A percentile compares a stretch with the other conserved stretches of the same genome.
Conservation (phyloP, 2,888 invertebrate genomes). For the Thereva unica region DNA sequence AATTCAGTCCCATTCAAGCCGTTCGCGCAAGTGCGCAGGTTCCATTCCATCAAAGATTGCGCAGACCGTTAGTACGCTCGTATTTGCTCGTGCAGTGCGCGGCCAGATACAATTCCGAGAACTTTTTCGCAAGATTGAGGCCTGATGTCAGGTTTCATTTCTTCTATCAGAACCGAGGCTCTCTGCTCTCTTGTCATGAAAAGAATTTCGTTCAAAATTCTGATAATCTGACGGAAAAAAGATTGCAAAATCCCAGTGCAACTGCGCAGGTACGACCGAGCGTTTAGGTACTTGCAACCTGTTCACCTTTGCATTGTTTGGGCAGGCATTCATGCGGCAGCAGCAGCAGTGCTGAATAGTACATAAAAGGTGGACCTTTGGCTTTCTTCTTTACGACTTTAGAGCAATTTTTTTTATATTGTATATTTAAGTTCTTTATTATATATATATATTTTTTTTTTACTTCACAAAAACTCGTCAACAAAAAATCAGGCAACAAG, state of each 20-base stretch:
- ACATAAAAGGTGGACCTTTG: conserved; percentile 38
- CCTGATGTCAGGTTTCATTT: not conserved
- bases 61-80: too few relatives aligned
- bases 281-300: conserved; percentile 12
- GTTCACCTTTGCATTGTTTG: conserved; percentile 25
- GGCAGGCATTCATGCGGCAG: conserved; percentile 27
- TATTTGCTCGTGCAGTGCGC: too few relatives aligned
- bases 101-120: too few relatives aligned
- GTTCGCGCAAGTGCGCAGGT: too few relatives aligned
- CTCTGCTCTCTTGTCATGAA: not conserved
- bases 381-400: conserved; percentile 23
- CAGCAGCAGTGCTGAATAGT: conserved; percentile 26
- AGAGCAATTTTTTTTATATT: not conserved
- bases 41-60: too few relatives aligned
- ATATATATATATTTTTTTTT: conserved; percentile 24
- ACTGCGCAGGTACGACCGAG: conserved; percentile 16
- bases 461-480: conserved; percentile 12
- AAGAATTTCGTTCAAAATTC: conserved; percentile 4
- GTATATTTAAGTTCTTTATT: not conserved
- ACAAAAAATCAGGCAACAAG: conserved; percentile 6
- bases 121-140: not conserved
- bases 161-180: conserved; percentile 2
- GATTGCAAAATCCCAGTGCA: conserved; percentile 27
- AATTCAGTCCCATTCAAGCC: too few relatives aligned
- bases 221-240: conserved; percentile 16